Conservation (phyloP, 2,113 vertebrate species). For the Hemiscyllium ocellatum region DNA sequence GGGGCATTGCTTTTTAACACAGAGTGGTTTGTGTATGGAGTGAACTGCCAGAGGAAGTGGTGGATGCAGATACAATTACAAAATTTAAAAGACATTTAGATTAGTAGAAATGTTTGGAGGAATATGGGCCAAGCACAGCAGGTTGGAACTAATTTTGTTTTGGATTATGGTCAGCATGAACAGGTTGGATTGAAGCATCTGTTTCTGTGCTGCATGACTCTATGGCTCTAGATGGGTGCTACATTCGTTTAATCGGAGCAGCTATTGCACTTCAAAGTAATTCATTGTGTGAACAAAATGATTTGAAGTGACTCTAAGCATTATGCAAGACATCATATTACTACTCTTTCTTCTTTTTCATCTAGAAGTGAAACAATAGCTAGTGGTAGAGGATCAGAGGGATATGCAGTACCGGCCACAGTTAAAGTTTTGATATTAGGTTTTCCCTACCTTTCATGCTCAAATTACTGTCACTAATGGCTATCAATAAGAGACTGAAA, state of each 20-base stretch:
- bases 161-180: too few species aligned
- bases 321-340: background rate
- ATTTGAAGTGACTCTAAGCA: background rate
- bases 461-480: background rate
- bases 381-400: background rate
- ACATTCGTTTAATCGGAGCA: background rate
- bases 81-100: too few species aligned
- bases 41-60: too few species aligned
- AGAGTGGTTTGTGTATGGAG: too few species aligned
- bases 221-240: background rate
- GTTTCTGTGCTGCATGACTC: too few species aligned
- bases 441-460: background rate
- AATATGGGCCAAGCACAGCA: too few species aligned
- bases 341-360: background rate
- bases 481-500: background rate
- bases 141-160: too few species aligned
- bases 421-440: background rate
- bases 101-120: too few species aligned
- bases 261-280: background rate
- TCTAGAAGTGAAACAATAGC: background rate
- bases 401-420: background rate
- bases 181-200: too few species aligned
- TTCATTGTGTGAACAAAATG: background rate
- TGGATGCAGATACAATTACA: too few species aligned
- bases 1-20: too few species aligned